Conservation (phyloP, 2,113 vertebrate genomes). For the Crocuta crocuta region DNA sequence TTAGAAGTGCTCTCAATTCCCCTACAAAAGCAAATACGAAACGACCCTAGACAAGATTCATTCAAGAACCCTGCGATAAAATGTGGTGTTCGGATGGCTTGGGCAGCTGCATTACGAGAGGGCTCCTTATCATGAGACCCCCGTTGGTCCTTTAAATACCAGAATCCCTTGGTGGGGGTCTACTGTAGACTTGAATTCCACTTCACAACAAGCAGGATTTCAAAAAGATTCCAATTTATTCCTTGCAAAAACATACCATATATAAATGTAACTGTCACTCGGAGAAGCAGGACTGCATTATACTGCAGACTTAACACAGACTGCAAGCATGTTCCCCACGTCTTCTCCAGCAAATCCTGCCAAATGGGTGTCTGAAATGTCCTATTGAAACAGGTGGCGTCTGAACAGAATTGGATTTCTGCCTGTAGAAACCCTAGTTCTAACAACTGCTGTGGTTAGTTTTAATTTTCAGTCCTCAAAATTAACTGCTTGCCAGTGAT, state of each 20-base stretch:
- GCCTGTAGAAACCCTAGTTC: constrained; percentile 72
- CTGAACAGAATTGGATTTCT: constrained; percentile 69
- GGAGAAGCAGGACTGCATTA: constrained; percentile 52
- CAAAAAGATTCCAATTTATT: constrained; percentile 63
- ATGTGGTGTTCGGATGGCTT: constrained; percentile 1
- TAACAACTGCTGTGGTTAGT: constrained; percentile 74
- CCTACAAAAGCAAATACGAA: constrained; percentile 14
- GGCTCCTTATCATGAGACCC: constrained; percentile 10
- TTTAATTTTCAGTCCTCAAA: constrained; percentile 75
- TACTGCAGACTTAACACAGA: constrained; percentile 56
- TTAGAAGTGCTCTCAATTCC: not conserved
- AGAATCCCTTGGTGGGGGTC: not conserved
- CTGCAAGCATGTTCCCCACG: constrained; percentile 71
- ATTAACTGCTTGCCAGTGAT: constrained; percentile 74
- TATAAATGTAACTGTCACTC: constrained; percentile 62
- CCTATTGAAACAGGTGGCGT: constrained; percentile 73
- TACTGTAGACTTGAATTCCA: not conserved
- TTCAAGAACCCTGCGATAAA: not conserved
- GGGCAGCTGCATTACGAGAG: not conserved
- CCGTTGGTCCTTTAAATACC: constrained; percentile 31
- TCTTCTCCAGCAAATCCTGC: constrained; percentile 66
- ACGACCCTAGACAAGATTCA: not conserved
- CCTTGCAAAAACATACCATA: constrained; percentile 56
- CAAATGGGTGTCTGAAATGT: constrained; percentile 68
- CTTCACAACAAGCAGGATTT: constrained; percentile 58